These are phyloP conservation scores for Keiferia lycopersicella DNA, from an alignment of 2,888 invertebrate species.

Conservation along the genomic window DNA sequence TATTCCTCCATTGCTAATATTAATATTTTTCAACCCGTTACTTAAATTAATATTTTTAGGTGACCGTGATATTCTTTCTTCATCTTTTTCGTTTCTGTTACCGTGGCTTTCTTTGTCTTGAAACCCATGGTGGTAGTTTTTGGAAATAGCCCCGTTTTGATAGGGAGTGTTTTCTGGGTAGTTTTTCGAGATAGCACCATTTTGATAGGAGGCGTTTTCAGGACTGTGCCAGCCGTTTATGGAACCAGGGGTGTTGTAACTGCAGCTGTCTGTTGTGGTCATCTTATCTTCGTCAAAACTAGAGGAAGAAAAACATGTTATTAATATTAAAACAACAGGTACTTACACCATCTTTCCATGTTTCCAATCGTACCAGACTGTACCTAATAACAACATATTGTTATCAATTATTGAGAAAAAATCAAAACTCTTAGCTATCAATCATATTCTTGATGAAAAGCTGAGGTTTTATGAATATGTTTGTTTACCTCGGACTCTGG, in stretches of 20 bases:
- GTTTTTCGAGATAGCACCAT: constrained; percentile 67
- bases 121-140: constrained; percentile 71
- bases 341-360: no score
- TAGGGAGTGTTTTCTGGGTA: constrained; percentile 71
- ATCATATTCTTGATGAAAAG: no score
- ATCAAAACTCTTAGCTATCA: no score
- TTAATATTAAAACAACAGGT: no score
- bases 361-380: neutral
- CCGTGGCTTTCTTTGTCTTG: constrained; percentile 49
- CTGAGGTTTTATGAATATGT: no score
- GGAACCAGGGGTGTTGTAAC: constrained; percentile 77
- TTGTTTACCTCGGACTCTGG: constrained; percentile 80
- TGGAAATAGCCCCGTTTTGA: constrained; percentile 73
- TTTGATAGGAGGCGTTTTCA: constrained; percentile 67
- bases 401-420: no score
- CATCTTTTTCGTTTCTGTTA: constrained; percentile 49
- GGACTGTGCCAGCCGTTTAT: constrained; percentile 83
- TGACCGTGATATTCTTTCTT: constrained; percentile 56
- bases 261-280: constrained; percentile 82
- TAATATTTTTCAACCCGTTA: constrained; percentile 72
- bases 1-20: constrained; percentile 61
- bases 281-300: constrained; percentile 81
- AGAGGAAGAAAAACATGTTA: constrained; percentile 34
- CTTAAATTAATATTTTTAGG: constrained; percentile 72
- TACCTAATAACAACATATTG: neutral